Percentiles rank a stretch among this genome's conserved stretches.
Evolutionary conservation across 2,888 invertebrate genomes (phyloP).

Genomic region (Cremastobaeus sp.): DNA sequence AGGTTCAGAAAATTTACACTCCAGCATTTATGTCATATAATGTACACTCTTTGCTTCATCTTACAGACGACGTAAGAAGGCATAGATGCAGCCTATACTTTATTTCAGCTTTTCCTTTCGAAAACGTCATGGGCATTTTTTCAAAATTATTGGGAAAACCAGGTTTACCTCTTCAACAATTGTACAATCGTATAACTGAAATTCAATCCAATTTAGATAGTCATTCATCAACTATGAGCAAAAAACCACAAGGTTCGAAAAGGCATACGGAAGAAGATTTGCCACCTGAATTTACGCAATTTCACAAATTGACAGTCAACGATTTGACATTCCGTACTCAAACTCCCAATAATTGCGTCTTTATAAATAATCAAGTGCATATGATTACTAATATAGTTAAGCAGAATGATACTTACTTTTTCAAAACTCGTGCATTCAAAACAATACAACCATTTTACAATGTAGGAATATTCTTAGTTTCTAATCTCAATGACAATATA

Average conservation of each 20-base stretch:
- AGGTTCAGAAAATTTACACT: conserved; percentile 10
- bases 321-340: neutral
- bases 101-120: conserved; percentile 40
- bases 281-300: neutral
- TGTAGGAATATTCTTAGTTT: conserved; percentile 18
- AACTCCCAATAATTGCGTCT: neutral
- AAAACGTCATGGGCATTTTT: conserved; percentile 39
- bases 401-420: neutral
- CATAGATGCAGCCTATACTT: conserved; percentile 30
- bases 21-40: conserved; percentile 36
- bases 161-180: conserved; percentile 26
- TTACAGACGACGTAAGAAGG: conserved; percentile 29
- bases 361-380: conserved; percentile 5
- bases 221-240: neutral
- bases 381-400: conserved; percentile 8
- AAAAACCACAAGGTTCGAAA: neutral
- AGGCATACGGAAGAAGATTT: conserved; percentile 8
- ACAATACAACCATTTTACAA: conserved; percentile 19
- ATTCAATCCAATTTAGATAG: neutral
- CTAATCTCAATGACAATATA: neutral
- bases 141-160: conserved; percentile 27
- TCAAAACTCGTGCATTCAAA: conserved; percentile 1
- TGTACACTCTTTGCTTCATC: conserved; percentile 36
- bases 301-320: conserved; percentile 8
- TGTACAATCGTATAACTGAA: conserved; percentile 21